These are phyloP conservation scores for Sebastes alutus DNA, from an alignment of 2,797 vertebrate species.

Conservation along the genomic window DNA sequence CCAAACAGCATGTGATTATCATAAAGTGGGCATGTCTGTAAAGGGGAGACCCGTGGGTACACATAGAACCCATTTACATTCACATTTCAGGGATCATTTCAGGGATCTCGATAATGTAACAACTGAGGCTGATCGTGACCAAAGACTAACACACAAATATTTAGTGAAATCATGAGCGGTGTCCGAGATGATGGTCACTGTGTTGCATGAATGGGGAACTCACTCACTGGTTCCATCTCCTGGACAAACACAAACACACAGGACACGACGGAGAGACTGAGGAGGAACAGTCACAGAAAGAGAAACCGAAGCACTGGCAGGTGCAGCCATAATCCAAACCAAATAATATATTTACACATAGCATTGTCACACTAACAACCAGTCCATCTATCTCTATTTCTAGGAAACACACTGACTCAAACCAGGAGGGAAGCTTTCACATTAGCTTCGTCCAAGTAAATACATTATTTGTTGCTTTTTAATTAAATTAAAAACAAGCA, in stretches of 20 bases:
- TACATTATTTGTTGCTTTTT: background rate
- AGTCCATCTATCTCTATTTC: background rate
- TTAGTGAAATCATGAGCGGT: background rate
- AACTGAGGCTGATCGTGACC: background rate
- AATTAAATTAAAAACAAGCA: slow-evolving; percentile 4
- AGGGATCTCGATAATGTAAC: background rate
- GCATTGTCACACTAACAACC: background rate
- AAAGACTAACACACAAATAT: background rate
- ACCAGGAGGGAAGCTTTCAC: background rate
- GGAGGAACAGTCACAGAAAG: background rate
- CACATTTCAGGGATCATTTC: background rate
- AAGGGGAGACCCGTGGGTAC: too few relatives aligned
- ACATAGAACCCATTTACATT: too few relatives aligned
- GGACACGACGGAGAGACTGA: background rate
- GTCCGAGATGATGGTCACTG: background rate
- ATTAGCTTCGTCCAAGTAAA: background rate
- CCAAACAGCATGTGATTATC: too few relatives aligned
- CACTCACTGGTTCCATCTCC: slow-evolving; percentile 60
- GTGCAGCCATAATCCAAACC: background rate
- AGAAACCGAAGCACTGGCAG: background rate
- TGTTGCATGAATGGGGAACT: background rate
- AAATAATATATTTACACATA: background rate
- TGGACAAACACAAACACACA: slow-evolving; percentile 39
- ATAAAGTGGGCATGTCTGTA: too few relatives aligned
- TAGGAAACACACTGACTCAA: background rate